A percentile compares a stretch with the other conserved stretches of the same genome.
Conservation (phyloP, 2,888 invertebrate species). For the Phalangium opilio region DNA sequence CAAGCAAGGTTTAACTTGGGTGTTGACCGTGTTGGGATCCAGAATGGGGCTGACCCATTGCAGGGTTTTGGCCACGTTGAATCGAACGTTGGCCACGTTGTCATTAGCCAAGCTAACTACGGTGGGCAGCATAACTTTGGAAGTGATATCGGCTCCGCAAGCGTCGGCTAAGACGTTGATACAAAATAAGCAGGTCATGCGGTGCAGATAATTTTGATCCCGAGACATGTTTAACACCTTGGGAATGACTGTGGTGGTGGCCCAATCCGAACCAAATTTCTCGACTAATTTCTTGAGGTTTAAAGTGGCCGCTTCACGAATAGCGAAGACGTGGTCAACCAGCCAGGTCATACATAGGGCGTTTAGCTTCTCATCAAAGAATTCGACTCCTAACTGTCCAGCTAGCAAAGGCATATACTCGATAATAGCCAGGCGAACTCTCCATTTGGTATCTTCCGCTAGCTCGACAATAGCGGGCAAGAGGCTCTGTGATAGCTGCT, state of each 20-base stretch:
- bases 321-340: constrained; percentile 95
- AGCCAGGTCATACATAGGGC: constrained; percentile 98
- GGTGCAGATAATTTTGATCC: constrained; percentile 92
- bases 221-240: constrained; percentile 68
- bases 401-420: constrained; percentile 97
- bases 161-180: constrained; percentile 82
- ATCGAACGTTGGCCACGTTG: constrained; percentile 93
- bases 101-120: constrained; percentile 87
- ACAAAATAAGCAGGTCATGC: constrained; percentile 96
- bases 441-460: constrained; percentile 98
- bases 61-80: constrained; percentile 95
- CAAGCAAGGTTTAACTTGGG: constrained; percentile 85
- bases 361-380: constrained; percentile 95
- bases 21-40: constrained; percentile 37
- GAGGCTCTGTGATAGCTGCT: constrained; percentile 78
- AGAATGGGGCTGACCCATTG: constrained; percentile 85
- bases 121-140: constrained; percentile 82
- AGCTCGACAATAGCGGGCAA: constrained; percentile 95
- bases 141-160: constrained; percentile 83
- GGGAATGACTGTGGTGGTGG: constrained; percentile 88
- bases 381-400: constrained; percentile 89
- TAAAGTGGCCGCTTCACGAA: constrained; percentile 92
- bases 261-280: constrained; percentile 97
- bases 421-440: constrained; percentile 87
- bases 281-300: constrained; percentile 93